Evolutionary conservation across 2,113 vertebrate genomes (phyloP).

Genomic region (Dermatemys mawii): DNA sequence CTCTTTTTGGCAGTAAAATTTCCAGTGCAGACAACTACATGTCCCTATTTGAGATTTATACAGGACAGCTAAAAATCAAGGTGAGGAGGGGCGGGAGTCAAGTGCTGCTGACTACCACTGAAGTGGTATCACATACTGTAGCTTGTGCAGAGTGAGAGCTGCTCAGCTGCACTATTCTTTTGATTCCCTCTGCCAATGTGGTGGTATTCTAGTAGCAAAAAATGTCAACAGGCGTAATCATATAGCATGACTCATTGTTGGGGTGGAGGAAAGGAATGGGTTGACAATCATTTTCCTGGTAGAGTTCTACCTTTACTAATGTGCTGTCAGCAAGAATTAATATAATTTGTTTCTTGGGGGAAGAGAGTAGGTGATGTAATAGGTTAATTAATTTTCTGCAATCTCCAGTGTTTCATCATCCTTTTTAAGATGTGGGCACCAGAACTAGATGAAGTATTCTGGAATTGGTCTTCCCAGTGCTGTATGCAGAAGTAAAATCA

Average conservation of each 20-base stretch:
- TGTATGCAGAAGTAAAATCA: not conserved
- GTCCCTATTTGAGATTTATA: not conserved
- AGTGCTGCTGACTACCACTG: not conserved
- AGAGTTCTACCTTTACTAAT: conserved; percentile 5
- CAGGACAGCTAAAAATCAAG: not conserved
- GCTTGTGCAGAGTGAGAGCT: not conserved
- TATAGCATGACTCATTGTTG: not conserved
- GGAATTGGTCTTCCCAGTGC: not conserved
- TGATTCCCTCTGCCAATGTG: not conserved
- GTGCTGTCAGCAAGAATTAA: conserved; percentile 16
- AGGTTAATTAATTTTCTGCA: not conserved
- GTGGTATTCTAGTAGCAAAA: not conserved
- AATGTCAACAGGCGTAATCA: not conserved
- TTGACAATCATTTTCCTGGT: conserved; percentile 28
- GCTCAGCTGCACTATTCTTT: not conserved
- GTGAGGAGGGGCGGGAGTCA: too few species aligned
- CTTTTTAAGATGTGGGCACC: not conserved
- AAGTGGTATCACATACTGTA: not conserved
- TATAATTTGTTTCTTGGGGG: not conserved
- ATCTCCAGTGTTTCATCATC: not conserved
- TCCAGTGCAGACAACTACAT: not conserved
- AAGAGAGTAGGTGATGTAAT: not conserved
- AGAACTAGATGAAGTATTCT: not conserved
- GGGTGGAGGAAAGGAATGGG: conserved; percentile 4
- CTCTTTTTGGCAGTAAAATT: not conserved